Base-by-base conservation (phyloP, 2,888 invertebrate genomes). In the Hyppa rectilinea region DNA sequence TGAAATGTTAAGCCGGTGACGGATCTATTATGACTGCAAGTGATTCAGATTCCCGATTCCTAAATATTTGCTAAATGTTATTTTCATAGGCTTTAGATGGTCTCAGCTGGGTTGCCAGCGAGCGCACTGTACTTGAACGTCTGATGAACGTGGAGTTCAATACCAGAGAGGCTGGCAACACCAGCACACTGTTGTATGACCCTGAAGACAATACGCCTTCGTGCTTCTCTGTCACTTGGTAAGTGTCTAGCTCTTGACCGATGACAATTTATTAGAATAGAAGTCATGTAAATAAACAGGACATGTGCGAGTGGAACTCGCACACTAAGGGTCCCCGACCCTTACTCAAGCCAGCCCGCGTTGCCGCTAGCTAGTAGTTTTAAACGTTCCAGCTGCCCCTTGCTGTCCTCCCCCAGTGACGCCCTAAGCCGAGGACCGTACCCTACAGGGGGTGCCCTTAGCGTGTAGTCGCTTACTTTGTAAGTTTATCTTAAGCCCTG, bases 71-170 rank as follows among this genome's bases (percentile, higher is more conserved):
- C n/a, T n/a, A 29, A 43, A 52, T 58, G 7, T 31, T 50, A 3
- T 34, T 65, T 45, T 65, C 71, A 86, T 88, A 97, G 97, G 97
- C 97, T 10, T 88, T 97, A 69, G 97, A 97, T 80, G 97, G 97
- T 61, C 91, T 97, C 47, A 97, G 97, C 88, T 98, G 98, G 95
- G 96, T 97, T 69, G 97, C 98, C 5, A 96, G 96, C 79, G 97
- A 97, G 85, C 97, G 97, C 79, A 95, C 96, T 1, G 90, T 97
- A 47, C 84, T 97, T 1, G 97, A 97, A 87, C 94, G 96, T 17
- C 89, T 97, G 1, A 88, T 97, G n/a, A 97, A 97, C 85, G 94
- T 97, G 40, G 97, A 97, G 87, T 91, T 97, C 66, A 94, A 87
- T 0, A 85, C 94, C 34, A 96, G 97, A 72, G 96, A 96, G 72